Base-by-base conservation (phyloP, 2,113 vertebrate species). In the Taxidea taxus region DNA sequence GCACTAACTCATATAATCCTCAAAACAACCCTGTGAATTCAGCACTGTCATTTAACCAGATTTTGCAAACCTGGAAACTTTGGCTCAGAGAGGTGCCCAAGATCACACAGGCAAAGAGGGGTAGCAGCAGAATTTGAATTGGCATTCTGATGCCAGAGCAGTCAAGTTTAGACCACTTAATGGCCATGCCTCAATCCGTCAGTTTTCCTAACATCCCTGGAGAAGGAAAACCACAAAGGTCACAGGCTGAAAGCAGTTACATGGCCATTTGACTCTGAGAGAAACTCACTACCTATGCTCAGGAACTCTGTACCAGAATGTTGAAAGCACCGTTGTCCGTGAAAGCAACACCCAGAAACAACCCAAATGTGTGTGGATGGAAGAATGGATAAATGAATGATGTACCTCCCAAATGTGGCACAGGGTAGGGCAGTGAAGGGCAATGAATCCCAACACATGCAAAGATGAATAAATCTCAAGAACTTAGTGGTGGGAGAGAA, bases 371-470 rank as follows among this genome's bases (percentile, higher is more conserved):
- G 25, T 29, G 49, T 8, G 9, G 25, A 18, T 39, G n/a, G 29
- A 2, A 80, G 18, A 58, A 37, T 18, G 29, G 10, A 70, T 31
- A 31, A 49, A n/a, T 34, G 66, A 72, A 74, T 49, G 6, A 18
- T 23, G 27, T 1, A 23, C 6, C 7, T 4, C n/a, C 78, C 58
- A 23, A 7, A 7, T 29, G n/a, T 1, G 4, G 10, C 56, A 5
- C 37, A 15, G 31, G 4, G 21, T 18, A 27, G 7, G 47, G 7
- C 51, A 23, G 16, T 29, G 10, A 51, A 31, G 39, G 34, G 27
- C 18, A 25, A 39, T 15, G 51, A 81, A 23, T 10, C 2, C 6
- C 34, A 18, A 18, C 51, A 1, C 58, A 13, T 7, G 39, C 23
- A 34, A 54, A 51, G 80, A 11, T 20, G 42, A 27, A 3, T n/a